Evolutionary conservation across 2,797 vertebrate genomes (phyloP).

Genomic region (Linurgus olivaceus): DNA sequence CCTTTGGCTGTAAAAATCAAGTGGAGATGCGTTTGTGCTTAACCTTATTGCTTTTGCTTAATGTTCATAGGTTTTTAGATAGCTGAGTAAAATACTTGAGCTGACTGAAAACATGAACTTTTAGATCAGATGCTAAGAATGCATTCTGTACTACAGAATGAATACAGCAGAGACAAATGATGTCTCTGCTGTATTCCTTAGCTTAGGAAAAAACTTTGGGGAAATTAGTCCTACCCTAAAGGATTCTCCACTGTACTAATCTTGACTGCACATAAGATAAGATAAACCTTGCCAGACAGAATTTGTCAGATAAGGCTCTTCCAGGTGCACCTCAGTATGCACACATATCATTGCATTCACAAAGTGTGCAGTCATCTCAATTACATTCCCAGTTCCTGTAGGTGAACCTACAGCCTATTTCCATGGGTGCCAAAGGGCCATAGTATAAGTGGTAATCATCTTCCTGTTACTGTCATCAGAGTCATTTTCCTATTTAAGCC

Average conservation of each 20-base stretch:
- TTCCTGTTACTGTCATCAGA: not conserved
- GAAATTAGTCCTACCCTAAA: not conserved
- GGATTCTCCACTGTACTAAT: not conserved
- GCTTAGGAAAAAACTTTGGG: not conserved
- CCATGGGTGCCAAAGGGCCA: not conserved
- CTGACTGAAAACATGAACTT: not conserved
- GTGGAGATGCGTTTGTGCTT: not conserved
- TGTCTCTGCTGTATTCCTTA: not conserved
- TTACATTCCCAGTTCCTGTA: not conserved
- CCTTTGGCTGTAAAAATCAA: not conserved
- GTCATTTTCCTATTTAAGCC: not conserved
- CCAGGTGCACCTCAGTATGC: not conserved
- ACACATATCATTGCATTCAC: accelerated
- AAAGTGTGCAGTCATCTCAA: not conserved
- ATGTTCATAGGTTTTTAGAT: not conserved
- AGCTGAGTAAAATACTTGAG: not conserved
- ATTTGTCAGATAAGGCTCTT: not conserved
- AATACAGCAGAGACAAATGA: not conserved
- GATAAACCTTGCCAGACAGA: not conserved
- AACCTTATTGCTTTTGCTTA: not conserved
- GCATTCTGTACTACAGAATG: not conserved
- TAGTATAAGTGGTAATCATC: not conserved
- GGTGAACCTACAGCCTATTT: not conserved
- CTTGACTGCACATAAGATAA: not conserved
- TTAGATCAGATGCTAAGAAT: not conserved